Conservation (phyloP, 2,797 vertebrate genomes). For the Ptychobarbus kaznakovi region DNA sequence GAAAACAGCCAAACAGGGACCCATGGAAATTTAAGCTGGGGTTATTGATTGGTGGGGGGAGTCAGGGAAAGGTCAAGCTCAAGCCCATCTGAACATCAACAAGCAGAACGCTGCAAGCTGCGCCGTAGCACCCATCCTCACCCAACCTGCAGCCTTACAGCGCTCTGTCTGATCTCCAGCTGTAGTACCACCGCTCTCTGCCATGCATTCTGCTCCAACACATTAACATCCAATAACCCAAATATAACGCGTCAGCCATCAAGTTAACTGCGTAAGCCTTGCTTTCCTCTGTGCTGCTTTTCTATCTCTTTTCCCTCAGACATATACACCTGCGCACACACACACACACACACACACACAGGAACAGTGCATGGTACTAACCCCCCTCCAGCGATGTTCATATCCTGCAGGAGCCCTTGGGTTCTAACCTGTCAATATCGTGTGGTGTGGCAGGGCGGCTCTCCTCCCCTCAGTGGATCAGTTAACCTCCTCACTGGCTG, state of each 20-base stretch:
- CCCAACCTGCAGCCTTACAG: slow-evolving; percentile 69
- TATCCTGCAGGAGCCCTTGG: slow-evolving; percentile 86
- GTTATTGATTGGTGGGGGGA: slow-evolving; percentile 79
- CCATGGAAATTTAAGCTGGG: slow-evolving; percentile 82
- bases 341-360: background rate
- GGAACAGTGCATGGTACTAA: slow-evolving; percentile 72
- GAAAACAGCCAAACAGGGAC: slow-evolving; percentile 72
- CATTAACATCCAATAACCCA: slow-evolving; percentile 68
- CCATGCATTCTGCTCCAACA: slow-evolving; percentile 36
- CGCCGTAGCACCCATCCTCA: slow-evolving; percentile 72
- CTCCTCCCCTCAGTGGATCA: slow-evolving; percentile 67
- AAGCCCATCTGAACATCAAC: slow-evolving; percentile 76
- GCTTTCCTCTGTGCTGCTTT: slow-evolving; percentile 33
- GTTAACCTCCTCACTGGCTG: slow-evolving; percentile 79
- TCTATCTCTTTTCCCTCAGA: background rate
- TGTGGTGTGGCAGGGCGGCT: slow-evolving; percentile 66
- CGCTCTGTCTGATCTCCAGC: slow-evolving; percentile 44
- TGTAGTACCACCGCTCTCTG: slow-evolving; percentile 51
- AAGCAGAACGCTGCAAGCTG: slow-evolving; percentile 73
- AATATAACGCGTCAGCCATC: slow-evolving; percentile 47
- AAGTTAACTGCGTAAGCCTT: slow-evolving; percentile 38
- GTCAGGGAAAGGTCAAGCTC: slow-evolving; percentile 78
- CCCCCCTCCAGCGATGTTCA: slow-evolving; percentile 83
- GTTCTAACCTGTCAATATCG: slow-evolving; percentile 86
- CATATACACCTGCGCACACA: slow-evolving; percentile 6